Base-by-base conservation (phyloP, 2,888 invertebrate genomes). In the Tineola bisselliella region DNA sequence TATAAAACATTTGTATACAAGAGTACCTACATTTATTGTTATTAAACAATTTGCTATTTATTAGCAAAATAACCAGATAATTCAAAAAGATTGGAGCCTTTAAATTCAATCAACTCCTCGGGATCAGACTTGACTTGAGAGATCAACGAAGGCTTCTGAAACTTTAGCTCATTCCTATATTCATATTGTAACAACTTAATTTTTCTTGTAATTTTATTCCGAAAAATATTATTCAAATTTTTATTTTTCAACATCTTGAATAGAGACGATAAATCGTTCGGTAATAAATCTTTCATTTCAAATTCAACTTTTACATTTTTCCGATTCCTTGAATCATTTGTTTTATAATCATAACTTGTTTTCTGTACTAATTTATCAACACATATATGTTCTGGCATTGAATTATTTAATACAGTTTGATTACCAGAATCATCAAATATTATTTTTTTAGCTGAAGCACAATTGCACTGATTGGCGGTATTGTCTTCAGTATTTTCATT, bases 371-470 rank as follows among this genome's bases (percentile, higher is more conserved):
- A 57, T 63, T 69, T 77, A 59, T 70, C 71, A 0, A 70, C 68
- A 63, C 84, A 86, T 62, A 81, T 73, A 62, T 86, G 84, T 0
- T 70, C 72, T 1, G 70, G 66, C 0, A 64, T 63, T 2, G 61
- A 52, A 6, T 65, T 62, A 44, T 74, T 72, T 30, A 70, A 67
- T 1, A 65, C 61, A 19, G 69, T 65, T 66, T 79, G 70, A 43
- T 73, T 66, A 0, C 86, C 87, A 8, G 82, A 72, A 31, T 87
- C 86, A 65, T 80, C 78, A 72, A 81, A 87, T 8, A 83, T 66
- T 60, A 80, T 79, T 67, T 81, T 86, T 63, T 71, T 81, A 43
- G 79, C 81, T 0, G 66, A 62, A 60, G 64, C 64, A 66, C 84
- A 84, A 1, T 66, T 65, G 64, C 84, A 87, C 61, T 60, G 30